phyloP scores from a whole-genome alignment of 2,888 invertebrate species.

The Limnephilus lunatus region DNA sequence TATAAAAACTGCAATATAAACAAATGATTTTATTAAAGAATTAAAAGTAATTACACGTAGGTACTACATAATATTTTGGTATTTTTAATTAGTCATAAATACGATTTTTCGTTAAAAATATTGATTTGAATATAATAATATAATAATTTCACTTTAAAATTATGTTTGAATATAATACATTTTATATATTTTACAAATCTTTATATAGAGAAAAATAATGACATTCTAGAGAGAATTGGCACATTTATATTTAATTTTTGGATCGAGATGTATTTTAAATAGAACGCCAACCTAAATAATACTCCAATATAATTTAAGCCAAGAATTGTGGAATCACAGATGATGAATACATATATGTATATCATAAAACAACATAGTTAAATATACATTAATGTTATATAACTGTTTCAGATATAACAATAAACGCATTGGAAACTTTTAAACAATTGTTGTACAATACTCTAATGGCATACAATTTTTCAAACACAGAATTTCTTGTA shows the following conservation, averaged over 20 bases:
- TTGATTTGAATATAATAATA: slow-evolving; percentile 8
- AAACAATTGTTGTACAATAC: background rate
- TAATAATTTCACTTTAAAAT: background rate
- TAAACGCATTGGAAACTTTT: background rate
- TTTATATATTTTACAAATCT: background rate
- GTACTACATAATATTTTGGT: background rate
- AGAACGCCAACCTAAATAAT: background rate
- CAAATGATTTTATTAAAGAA: background rate
- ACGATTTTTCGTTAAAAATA: slow-evolving; percentile 5
- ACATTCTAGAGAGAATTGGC: background rate
- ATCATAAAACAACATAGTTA: background rate
- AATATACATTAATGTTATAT: background rate
- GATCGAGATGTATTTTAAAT: slow-evolving; percentile 2
- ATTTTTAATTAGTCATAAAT: slow-evolving; percentile 5
- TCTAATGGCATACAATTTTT: background rate
- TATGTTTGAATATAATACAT: slow-evolving; percentile 4
- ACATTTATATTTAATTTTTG: slow-evolving; percentile 6
- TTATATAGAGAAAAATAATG: slow-evolving; percentile 9
- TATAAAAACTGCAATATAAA: background rate
- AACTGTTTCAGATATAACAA: background rate
- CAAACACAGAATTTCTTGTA: no score
- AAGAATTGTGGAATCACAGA: background rate
- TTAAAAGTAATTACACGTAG: background rate
- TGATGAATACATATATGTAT: background rate
- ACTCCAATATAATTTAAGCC: background rate